phyloP scores from a whole-genome alignment of 2,797 vertebrate genomes.

The Fistularia commersonii region DNA sequence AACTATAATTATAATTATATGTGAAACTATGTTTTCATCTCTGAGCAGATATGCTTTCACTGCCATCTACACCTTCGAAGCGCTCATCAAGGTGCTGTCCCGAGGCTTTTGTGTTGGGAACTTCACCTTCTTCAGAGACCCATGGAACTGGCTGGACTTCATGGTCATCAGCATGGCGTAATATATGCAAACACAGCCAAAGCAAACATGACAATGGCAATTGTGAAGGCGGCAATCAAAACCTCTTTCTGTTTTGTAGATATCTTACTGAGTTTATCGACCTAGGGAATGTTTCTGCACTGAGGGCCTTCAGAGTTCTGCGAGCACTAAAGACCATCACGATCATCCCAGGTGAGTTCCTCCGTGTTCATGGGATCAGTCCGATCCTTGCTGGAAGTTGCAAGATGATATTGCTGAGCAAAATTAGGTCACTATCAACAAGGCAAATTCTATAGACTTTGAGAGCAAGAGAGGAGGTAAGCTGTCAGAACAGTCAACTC shows the following conservation, averaged over 20 bases:
- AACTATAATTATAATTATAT: no score
- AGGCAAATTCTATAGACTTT: no score
- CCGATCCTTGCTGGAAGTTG: no score
- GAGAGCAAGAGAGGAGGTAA: no score
- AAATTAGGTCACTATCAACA: no score
- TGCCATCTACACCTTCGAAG: constrained; percentile 93
- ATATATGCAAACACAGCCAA: constrained; percentile 28
- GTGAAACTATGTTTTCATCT: neutral
- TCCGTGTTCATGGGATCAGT: neutral
- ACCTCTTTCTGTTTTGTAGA: constrained; percentile 44
- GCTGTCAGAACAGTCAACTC: no score
- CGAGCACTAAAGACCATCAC: constrained; percentile 96
- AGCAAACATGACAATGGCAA: neutral
- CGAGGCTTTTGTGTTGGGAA: constrained; percentile 87
- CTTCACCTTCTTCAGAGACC: constrained; percentile 95
- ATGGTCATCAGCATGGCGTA: constrained; percentile 98
- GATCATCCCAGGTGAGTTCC: constrained; percentile 86
- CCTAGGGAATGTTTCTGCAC: constrained; percentile 90
- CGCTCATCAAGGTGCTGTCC: constrained; percentile 85
- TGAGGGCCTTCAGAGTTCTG: constrained; percentile 95
- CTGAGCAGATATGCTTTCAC: constrained; percentile 86
- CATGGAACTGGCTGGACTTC: constrained; percentile 99
- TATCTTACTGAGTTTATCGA: constrained; percentile 93
- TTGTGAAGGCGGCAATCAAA: neutral
- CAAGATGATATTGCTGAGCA: no score